Conservation (phyloP, 2,888 invertebrate genomes). For the Anorthoa munda region DNA sequence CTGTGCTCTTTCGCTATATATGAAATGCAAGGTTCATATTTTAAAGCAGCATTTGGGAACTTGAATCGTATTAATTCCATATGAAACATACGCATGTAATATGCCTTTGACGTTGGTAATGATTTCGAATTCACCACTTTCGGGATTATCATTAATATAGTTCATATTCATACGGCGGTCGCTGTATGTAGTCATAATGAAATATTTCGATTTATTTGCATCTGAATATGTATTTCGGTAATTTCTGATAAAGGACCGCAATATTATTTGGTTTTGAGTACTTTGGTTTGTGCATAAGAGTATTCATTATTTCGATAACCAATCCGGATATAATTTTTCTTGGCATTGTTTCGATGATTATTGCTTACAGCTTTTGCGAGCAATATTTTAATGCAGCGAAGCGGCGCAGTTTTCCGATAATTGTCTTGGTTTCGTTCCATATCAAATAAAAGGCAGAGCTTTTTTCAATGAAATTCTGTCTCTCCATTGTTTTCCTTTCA, state of each 20-base stretch:
- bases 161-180: slow-evolving; percentile 37
- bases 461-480: slow-evolving; percentile 31
- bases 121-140: slow-evolving; percentile 55
- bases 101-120: slow-evolving; percentile 62
- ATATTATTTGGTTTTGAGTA: slow-evolving; percentile 32
- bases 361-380: neutral
- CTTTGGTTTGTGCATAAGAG: slow-evolving; percentile 10
- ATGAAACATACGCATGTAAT: slow-evolving; percentile 56
- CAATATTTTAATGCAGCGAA: slow-evolving; percentile 19
- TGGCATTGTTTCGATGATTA: slow-evolving; percentile 8
- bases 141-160: slow-evolving; percentile 46
- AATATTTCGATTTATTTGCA: slow-evolving; percentile 50
- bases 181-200: slow-evolving; percentile 36
- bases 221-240: slow-evolving; percentile 38
- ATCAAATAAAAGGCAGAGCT: slow-evolving; percentile 24
- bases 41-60: slow-evolving; percentile 54
- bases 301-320: slow-evolving; percentile 18
- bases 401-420: slow-evolving; percentile 19
- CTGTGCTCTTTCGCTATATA: slow-evolving; percentile 31
- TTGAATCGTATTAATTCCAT: slow-evolving; percentile 62
- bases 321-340: neutral
- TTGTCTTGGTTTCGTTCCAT: slow-evolving; percentile 31
- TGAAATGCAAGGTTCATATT: slow-evolving; percentile 49
- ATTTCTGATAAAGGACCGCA: slow-evolving; percentile 33
- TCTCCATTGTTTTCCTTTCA: slow-evolving; percentile 34